These are phyloP conservation scores for Danaus melanippus DNA, from an alignment of 1,140 invertebrate species.

Conservation along the genomic window DNA sequence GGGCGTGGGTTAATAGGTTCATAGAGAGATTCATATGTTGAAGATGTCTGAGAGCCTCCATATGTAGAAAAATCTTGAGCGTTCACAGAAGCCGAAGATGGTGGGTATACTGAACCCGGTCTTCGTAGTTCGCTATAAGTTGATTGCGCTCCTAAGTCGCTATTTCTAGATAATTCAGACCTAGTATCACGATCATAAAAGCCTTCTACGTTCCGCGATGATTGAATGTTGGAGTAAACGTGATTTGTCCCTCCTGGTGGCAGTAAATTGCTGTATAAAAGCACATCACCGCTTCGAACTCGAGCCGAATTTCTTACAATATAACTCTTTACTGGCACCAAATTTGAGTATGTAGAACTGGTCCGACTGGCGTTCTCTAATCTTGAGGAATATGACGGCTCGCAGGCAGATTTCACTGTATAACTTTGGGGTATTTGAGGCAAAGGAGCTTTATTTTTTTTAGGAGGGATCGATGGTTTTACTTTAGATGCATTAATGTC, in stretches of 20 bases:
- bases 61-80: constrained; percentile 77
- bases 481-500: constrained; percentile 62
- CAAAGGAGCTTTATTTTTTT: constrained; percentile 58
- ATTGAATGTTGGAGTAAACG: constrained; percentile 70
- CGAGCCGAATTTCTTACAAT: constrained; percentile 64
- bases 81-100: constrained; percentile 64
- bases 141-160: constrained; percentile 71
- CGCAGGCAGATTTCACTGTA: constrained; percentile 63
- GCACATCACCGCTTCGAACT: constrained; percentile 66
- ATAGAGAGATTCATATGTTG: constrained; percentile 92
- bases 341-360: constrained; percentile 65
- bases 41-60: constrained; percentile 76
- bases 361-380: constrained; percentile 58
- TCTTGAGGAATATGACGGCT: constrained; percentile 64
- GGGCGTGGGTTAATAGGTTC: constrained; percentile 92
- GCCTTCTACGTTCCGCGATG: constrained; percentile 45
- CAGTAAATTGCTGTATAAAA: constrained; percentile 72
- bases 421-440: constrained; percentile 73
- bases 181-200: constrained; percentile 68
- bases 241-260: constrained; percentile 64
- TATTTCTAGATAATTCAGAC: constrained; percentile 54
- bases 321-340: constrained; percentile 67
- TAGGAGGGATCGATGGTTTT: constrained; percentile 64
- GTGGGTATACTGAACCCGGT: constrained; percentile 62
- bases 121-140: constrained; percentile 89